Percentiles rank a stretch among this genome's conserved stretches.
phyloP scores from a whole-genome alignment of 1,140 invertebrate genomes.

The Trichogramma pretiosum region DNA sequence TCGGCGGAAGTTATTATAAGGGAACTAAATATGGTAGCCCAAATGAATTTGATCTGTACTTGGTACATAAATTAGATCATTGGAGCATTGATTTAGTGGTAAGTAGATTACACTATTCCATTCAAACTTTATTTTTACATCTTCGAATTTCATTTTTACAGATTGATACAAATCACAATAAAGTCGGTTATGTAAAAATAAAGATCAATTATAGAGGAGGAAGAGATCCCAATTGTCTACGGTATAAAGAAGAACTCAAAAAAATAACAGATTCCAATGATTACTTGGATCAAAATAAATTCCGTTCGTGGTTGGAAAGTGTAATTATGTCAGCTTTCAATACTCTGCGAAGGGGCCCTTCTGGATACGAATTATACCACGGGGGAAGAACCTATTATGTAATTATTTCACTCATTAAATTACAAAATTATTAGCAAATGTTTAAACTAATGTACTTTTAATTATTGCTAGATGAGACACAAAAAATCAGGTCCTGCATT shows the following conservation, averaged over 20 bases:
- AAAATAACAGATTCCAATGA: too few species aligned
- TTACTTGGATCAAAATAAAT: constrained; percentile 40
- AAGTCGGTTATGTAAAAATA: constrained; percentile 19
- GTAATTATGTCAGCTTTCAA: constrained; percentile 31
- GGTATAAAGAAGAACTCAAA: too few species aligned
- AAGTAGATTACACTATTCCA: background rate
- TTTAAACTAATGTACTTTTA: too few species aligned
- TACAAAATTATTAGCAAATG: too few species aligned
- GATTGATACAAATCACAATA: constrained; percentile 8
- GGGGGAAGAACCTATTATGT: too few species aligned
- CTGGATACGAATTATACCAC: too few species aligned
- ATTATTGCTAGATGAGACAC: constrained; percentile 27
- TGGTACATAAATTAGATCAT: constrained; percentile 42
- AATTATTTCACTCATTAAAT: too few species aligned
- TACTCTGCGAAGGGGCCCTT: constrained; percentile 18
- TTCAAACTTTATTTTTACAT: too few species aligned
- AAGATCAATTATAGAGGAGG: constrained; percentile 7
- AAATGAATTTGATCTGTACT: constrained; percentile 50
- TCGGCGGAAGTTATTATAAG: constrained; percentile 48
- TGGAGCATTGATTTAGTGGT: constrained; percentile 29
- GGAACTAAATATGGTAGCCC: constrained; percentile 44
- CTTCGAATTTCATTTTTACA: constrained; percentile 6
- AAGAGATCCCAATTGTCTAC: constrained; percentile 12
- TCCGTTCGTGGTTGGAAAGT: constrained; percentile 40
- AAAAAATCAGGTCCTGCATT: constrained; percentile 43